Percentiles rank a stretch among this genome's conserved stretches.
Evolutionary conservation across 2,888 invertebrate species (phyloP).

Genomic region (Teinopalpus imperialis): DNA sequence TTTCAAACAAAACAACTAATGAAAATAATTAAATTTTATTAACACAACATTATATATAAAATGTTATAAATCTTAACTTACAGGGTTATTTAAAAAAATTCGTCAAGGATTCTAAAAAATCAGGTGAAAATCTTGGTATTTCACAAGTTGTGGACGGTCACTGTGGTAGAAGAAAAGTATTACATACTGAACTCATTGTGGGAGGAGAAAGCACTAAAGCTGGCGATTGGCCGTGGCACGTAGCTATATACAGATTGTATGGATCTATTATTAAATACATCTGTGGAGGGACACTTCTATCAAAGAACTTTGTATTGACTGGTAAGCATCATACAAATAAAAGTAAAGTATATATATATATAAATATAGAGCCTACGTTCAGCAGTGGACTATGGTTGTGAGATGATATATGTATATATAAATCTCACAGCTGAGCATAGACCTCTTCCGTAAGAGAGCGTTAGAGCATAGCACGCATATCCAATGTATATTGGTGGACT

Average conservation of each 20-base stretch:
- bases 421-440: no score
- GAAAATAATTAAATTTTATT: not conserved
- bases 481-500: no score
- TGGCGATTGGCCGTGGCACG: slow-evolving; percentile 69
- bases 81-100: slow-evolving; percentile 18
- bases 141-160: slow-evolving; percentile 11
- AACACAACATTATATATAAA: not conserved
- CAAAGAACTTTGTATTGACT: slow-evolving; percentile 47
- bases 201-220: slow-evolving; percentile 47
- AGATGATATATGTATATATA: no score
- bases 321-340: slow-evolving; percentile 42
- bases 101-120: not conserved
- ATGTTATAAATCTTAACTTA: not conserved
- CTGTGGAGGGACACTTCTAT: slow-evolving; percentile 59
- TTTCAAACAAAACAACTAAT: no score
- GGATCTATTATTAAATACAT: slow-evolving; percentile 43
- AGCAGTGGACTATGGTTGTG: no score
- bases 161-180: slow-evolving; percentile 49
- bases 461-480: no score
- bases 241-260: slow-evolving; percentile 47
- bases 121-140: not conserved
- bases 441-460: no score
- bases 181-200: slow-evolving; percentile 50
- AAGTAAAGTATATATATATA: no score
- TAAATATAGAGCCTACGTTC: no score